Evolutionary conservation across 2,888 invertebrate species (phyloP).

Genomic region (Harpagoxenus sublaevis): DNA sequence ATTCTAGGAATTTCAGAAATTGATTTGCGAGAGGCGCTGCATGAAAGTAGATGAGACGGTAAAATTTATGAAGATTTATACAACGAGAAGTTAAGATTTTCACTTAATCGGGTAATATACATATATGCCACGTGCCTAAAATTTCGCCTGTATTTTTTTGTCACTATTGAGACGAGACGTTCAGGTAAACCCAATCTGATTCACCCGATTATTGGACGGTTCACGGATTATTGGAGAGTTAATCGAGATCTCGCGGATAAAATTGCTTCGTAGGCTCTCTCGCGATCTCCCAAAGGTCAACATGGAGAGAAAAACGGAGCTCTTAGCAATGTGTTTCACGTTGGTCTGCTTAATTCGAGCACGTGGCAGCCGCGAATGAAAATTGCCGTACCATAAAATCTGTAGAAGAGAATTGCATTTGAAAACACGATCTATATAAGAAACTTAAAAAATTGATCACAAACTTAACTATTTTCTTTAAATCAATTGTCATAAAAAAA

Average conservation of each 20-base stretch:
- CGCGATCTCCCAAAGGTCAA: slow-evolving; percentile 32
- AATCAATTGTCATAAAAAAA: not conserved
- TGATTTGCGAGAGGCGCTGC: not conserved
- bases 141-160: slow-evolving; percentile 15
- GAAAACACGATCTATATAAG: not conserved
- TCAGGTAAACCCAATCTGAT: not conserved
- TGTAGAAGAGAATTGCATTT: not conserved
- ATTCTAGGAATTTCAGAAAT: not conserved
- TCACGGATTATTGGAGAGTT: not conserved
- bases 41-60: not conserved
- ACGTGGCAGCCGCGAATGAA: not conserved
- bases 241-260: slow-evolving; percentile 7
- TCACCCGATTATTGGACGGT: not conserved
- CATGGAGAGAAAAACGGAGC: not conserved
- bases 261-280: not conserved
- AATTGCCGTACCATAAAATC: not conserved
- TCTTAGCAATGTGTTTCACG: slow-evolving; percentile 2
- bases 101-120: too few relatives aligned
- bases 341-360: slow-evolving; percentile 21
- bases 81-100: not conserved
- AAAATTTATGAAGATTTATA: slow-evolving; percentile 10
- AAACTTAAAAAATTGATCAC: not conserved
- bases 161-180: not conserved
- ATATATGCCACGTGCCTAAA: not conserved
- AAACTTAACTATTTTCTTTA: not conserved